A percentile compares a stretch with the other conserved stretches of the same genome.
phyloP scores from a whole-genome alignment of 1,140 invertebrate genomes.

The Odontomachus brunneus region DNA sequence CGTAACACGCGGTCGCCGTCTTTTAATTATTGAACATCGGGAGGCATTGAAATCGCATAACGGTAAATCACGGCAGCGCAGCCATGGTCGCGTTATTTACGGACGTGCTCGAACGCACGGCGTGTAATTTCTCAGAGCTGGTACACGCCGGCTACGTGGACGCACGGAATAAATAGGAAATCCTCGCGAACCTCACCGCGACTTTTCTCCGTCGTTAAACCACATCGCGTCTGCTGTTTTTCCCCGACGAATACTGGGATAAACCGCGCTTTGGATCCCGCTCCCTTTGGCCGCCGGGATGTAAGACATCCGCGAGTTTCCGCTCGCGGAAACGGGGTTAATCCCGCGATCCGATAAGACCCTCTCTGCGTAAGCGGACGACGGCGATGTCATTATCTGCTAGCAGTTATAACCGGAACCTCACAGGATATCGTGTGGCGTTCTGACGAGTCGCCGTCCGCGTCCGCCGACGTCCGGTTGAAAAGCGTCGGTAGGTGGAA shows the following conservation, averaged over 20 bases:
- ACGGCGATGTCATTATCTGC: slow-evolving; percentile 36
- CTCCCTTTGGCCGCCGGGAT: too few species aligned
- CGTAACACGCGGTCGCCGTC: background rate
- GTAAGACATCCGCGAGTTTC: too few species aligned
- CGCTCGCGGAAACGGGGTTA: too few species aligned
- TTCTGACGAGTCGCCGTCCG: background rate
- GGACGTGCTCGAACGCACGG: background rate
- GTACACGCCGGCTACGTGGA: too few species aligned
- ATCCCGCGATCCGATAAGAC: slow-evolving; percentile 60
- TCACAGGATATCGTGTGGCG: background rate
- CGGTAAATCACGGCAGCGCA: slow-evolving; percentile 1
- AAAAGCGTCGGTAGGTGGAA: background rate
- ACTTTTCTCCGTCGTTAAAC: slow-evolving; percentile 49
- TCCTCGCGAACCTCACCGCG: slow-evolving; percentile 25
- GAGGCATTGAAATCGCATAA: slow-evolving; percentile 36
- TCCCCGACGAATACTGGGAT: slow-evolving; percentile 19
- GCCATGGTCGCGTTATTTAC: slow-evolving; percentile 28
- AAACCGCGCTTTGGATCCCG: too few species aligned
- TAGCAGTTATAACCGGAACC: slow-evolving; percentile 16
- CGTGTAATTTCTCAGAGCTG: slow-evolving; percentile 28
- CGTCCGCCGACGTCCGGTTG: background rate
- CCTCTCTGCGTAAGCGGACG: slow-evolving; percentile 34
- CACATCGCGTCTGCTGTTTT: slow-evolving; percentile 58
- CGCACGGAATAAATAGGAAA: slow-evolving; percentile 21
- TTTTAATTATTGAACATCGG: slow-evolving; percentile 39